Conservation (phyloP, 2,888 invertebrate species). For the Pherbina coryleti region DNA sequence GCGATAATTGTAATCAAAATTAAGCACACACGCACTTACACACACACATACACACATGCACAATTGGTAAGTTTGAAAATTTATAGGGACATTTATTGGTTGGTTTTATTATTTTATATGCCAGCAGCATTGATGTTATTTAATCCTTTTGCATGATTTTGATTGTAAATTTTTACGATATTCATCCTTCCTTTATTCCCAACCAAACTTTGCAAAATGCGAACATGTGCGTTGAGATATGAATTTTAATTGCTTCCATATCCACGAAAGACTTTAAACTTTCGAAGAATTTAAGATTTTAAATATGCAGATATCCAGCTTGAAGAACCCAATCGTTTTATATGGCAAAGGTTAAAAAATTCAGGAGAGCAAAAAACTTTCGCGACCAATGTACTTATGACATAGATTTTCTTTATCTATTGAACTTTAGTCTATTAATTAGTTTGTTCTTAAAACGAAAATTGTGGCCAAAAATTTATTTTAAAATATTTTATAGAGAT, state of each 20-base stretch:
- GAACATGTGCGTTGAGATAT: slow-evolving; percentile 31
- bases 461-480: too few species aligned
- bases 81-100: slow-evolving; percentile 37
- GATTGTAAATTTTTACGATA: slow-evolving; percentile 34
- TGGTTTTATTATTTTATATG: slow-evolving; percentile 37
- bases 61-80: not conserved
- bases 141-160: slow-evolving; percentile 34
- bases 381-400: too few species aligned
- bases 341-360: too few species aligned
- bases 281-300: too few species aligned
- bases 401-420: too few species aligned
- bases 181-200: not conserved
- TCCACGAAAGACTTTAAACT: too few species aligned
- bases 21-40: slow-evolving; percentile 27
- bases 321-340: too few species aligned
- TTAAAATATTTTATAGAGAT: too few species aligned
- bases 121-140: slow-evolving; percentile 27
- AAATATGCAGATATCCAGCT: too few species aligned
- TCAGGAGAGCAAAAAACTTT: too few species aligned
- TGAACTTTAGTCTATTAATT: too few species aligned
- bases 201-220: not conserved
- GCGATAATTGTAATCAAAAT: slow-evolving; percentile 38
- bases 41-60: not conserved
- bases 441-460: too few species aligned
- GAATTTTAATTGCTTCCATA: slow-evolving; percentile 30